Percentiles rank a stretch among this genome's conserved stretches.
phyloP scores from a whole-genome alignment of 2,113 vertebrate genomes.

The Anthoscopus minutus region DNA sequence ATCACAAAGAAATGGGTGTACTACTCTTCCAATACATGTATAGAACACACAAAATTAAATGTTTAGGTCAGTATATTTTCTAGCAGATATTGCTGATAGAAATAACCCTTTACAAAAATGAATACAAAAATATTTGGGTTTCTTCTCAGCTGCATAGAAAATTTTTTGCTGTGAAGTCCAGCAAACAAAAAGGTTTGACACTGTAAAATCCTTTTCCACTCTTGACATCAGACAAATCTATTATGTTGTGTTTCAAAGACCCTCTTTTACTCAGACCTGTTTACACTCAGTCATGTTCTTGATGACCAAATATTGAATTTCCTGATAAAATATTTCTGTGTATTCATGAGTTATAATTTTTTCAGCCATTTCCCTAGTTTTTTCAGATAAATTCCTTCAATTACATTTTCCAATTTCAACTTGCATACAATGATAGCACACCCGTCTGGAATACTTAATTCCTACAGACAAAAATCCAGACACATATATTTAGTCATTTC shows the following conservation, averaged over 20 bases:
- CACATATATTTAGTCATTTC: not conserved
- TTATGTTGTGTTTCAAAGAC: not conserved
- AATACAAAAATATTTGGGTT: not conserved
- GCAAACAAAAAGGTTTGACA: not conserved
- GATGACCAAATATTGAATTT: not conserved
- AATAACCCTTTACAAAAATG: not conserved
- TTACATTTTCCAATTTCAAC: not conserved
- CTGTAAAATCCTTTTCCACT: not conserved
- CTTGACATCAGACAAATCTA: not conserved
- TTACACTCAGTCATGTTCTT: not conserved
- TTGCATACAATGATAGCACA: not conserved
- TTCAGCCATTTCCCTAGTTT: not conserved
- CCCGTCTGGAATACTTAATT: not conserved
- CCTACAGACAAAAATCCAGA: not conserved
- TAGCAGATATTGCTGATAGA: not conserved
- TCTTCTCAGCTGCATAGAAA: not conserved
- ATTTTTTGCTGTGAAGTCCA: not conserved
- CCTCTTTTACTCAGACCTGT: not conserved
- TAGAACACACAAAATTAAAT: not conserved
- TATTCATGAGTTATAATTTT: not conserved
- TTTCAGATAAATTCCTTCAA: not conserved
- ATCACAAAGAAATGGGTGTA: not conserved
- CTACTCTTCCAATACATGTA: not conserved
- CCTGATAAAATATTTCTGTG: not conserved
- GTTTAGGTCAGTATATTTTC: not conserved